Evolutionary conservation across 1,140 invertebrate genomes (phyloP), one percentile per base, ranked within the genome.

Genomic region (Tigriopus japonicus): DNA sequence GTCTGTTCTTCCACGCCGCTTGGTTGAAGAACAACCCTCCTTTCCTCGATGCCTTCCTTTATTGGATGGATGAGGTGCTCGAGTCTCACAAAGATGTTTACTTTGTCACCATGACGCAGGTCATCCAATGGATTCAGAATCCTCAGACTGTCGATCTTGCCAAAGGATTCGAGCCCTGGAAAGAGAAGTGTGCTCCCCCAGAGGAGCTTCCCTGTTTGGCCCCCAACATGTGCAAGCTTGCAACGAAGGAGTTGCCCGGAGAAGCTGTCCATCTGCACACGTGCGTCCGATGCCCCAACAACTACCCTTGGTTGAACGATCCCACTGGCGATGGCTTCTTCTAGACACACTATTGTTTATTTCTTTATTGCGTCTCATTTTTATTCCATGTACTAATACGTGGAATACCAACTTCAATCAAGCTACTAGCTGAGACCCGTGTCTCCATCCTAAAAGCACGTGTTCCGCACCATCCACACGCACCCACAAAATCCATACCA

Each of bases 101-200:
- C 73, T 94, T 96, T 69, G 87, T 93, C 0, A 95, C 90, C n/a
- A 93, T 92, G 85, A 93, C 88, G 1, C 88, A 91, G 72, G 89
- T 93, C 0, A 90, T 95, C 65, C 88, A 94, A 69, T 95, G 91
- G 90, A 91, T 95, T 70, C 88, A 92, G 69, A 91, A 90, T 68
- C 89, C 90, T 10, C 78, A 84, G 43, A 87, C 86, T 1, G 70
- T 87, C 62, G 77, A 79, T 28, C 85, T 91, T 68, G 80, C 85
- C 9, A 88, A 89, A 75, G 89, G 82, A 74, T 93, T 92, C 72
- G 87, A 91, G 68, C 84, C 88, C 15, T 94, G 88, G 88, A 84
- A 84, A 75, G 89, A 92, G 73, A 91, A 89, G 79, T 91, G 87
- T 68, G 72, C 80, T 17, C 84, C 88, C 0, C 81, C 86, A 64